Evolutionary conservation across 2,113 vertebrate genomes (phyloP), one percentile per base, ranked within the genome.

Genomic region (Ctenomys sociabilis): DNA sequence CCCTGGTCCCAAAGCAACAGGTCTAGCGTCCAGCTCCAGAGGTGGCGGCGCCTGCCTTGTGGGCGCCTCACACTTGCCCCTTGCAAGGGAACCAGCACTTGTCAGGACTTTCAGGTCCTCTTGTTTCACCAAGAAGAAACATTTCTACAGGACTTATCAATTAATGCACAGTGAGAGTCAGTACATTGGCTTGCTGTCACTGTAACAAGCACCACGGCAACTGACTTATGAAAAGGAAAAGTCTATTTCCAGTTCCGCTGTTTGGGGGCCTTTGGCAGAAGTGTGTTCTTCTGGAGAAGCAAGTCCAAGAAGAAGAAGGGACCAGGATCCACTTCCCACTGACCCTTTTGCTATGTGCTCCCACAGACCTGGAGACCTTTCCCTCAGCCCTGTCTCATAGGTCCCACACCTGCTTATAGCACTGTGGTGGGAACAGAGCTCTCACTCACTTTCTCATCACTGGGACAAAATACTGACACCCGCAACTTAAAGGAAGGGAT

Each of bases 1-100:
- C 0, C 40, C 3, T 49, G 35, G 19, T 37, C 43, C 37, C 0
- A 14, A 19, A 59, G 37, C 1, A 2, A 9, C 0, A 22, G 35
- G 37, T 64, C 37, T 4, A 24, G 49, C 37, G n/a, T 24, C 35
- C 13, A 0, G 10, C 19, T 70, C 17, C 2, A 3, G 26, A 66
- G 3, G 72, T 22, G 12, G 0, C 72, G 13, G 49, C 59, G 12
- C 57, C 19, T 28, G n/a, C 43, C 35, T 1, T 32, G 80, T 21
- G 26, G 12, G 59, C 17, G 32, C 30, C 32, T n/a, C 22, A 6
- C 2, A 7, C 22, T 52, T 4, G 0, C 32, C 2, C 43, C n/a
- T 4, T 35, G 30, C 64, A 43, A 77, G 30, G 40, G 22, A 0
- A n/a, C 17, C 17, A 26, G 45, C 7, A 10, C 35, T 45, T 11